These are phyloP conservation scores for Pterobdella sp. DNA, from an alignment of 2,888 invertebrate species.

Conservation along the genomic window DNA sequence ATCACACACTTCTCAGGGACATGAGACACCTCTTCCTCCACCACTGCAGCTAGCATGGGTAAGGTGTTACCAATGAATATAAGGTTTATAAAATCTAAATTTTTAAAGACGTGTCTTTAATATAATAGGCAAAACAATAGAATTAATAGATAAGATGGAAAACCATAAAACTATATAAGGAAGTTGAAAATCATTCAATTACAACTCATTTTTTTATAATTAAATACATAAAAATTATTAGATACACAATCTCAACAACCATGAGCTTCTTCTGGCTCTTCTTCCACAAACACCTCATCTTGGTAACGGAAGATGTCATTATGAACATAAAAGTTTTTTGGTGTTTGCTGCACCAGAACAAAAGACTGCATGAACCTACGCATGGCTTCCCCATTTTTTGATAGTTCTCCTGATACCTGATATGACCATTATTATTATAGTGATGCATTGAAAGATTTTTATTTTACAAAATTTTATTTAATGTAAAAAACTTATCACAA, in stretches of 20 bases:
- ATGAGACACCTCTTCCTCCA: no score
- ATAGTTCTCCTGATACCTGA: conserved; percentile 91
- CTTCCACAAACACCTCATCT: conserved; percentile 64
- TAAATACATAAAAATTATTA: background rate
- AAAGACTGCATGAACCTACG: conserved; percentile 95
- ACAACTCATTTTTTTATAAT: no score
- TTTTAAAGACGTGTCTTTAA: no score
- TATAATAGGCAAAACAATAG: no score
- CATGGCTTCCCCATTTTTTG: conserved; percentile 92
- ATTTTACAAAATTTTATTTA: background rate
- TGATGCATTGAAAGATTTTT: background rate
- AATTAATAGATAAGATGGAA: no score
- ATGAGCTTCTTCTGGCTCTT: background rate
- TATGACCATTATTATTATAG: conserved; percentile 47
- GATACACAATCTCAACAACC: background rate
- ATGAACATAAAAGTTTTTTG: conserved; percentile 95
- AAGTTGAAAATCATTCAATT: no score
- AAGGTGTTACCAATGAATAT: no score
- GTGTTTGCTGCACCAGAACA: conserved; percentile 84
- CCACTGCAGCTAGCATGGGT: no score
- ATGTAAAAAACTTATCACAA: no score
- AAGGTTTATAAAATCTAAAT: no score
- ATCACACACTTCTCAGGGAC: no score
- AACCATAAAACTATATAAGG: no score
- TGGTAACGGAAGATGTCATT: conserved; percentile 98